Conservation (phyloP, 2,113 vertebrate genomes). For the Myocastor coypus region DNA sequence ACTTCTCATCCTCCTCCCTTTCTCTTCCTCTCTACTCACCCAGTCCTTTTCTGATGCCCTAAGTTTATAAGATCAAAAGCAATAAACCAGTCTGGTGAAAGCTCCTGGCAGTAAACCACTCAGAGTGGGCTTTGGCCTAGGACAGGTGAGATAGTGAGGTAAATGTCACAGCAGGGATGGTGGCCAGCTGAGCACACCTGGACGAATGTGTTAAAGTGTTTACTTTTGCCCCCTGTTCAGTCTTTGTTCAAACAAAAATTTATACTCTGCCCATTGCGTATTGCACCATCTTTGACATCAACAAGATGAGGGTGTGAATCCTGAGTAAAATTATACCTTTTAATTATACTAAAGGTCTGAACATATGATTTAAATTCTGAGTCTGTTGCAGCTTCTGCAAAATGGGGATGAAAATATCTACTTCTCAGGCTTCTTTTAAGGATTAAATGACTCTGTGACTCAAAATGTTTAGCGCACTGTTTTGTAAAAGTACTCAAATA, state of each 20-base stretch:
- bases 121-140: too few species aligned
- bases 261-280: not conserved
- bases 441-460: constrained; percentile 3
- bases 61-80: constrained; percentile 16
- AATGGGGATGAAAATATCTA: constrained; percentile 48
- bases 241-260: not conserved
- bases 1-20: not conserved
- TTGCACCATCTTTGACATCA: not conserved
- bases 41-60: not conserved
- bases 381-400: constrained; percentile 31
- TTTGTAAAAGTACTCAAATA: not conserved
- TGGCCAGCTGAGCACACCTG: not conserved
- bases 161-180: not conserved
- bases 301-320: not conserved
- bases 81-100: not conserved
- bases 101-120: not conserved
- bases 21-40: not conserved
- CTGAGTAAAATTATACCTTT: not conserved
- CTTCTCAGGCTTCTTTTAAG: constrained; percentile 9
- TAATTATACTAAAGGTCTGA: not conserved
- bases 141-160: not conserved
- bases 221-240: constrained; percentile 20
- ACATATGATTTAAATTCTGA: not conserved
- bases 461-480: constrained; percentile 12
- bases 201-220: constrained; percentile 9